phyloP scores from a whole-genome alignment of 2,797 vertebrate genomes.

The Phalanger gymnotis region DNA sequence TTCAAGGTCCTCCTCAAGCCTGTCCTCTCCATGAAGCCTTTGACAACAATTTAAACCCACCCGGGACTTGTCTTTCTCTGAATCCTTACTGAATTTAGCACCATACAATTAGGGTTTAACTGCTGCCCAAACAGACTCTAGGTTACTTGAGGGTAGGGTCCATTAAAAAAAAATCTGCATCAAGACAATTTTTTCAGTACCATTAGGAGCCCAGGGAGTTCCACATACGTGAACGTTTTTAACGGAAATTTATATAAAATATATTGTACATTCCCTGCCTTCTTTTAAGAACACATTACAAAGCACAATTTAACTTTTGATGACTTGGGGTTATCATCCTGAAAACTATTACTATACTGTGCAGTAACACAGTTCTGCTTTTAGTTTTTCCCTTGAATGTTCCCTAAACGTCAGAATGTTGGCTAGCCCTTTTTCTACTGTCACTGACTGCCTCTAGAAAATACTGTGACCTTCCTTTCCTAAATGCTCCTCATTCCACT shows the following conservation, averaged over 20 bases:
- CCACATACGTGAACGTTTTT: not conserved
- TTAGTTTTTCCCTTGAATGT: accelerated
- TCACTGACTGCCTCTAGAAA: not conserved
- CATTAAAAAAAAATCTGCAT: too few species aligned
- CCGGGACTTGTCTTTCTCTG: too few species aligned
- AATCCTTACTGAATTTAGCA: not conserved
- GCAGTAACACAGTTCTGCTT: not conserved
- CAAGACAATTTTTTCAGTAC: not conserved
- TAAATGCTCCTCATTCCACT: not conserved
- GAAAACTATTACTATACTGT: not conserved
- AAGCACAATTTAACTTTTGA: not conserved
- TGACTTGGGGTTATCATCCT: not conserved
- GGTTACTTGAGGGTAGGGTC: not conserved
- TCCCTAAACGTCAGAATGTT: not conserved
- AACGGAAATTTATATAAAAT: not conserved
- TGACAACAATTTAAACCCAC: not conserved
- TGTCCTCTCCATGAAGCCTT: not conserved
- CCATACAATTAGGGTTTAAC: accelerated
- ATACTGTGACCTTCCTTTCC: not conserved
- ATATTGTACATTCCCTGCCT: not conserved
- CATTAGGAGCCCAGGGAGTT: not conserved
- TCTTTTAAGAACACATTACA: not conserved
- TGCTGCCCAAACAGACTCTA: not conserved
- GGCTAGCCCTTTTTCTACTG: not conserved
- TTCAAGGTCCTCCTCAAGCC: not conserved